Evolutionary conservation across 1,140 invertebrate species (phyloP).

Genomic region (Drosophila gunungcola): DNA sequence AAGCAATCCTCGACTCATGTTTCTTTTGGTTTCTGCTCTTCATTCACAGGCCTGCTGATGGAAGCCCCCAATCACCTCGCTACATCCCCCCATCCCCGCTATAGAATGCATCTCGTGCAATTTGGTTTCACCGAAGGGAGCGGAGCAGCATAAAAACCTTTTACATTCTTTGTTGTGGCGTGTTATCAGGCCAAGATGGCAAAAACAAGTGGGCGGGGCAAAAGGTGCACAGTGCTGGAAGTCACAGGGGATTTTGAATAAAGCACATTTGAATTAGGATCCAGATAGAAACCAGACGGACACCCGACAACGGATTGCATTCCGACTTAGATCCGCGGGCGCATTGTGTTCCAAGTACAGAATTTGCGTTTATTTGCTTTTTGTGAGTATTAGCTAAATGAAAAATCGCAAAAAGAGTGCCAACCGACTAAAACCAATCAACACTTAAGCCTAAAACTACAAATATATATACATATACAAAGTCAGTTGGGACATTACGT

Average conservation of each 20-base stretch:
- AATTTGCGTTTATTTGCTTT: slow-evolving; percentile 32
- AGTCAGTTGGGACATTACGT: slow-evolving; percentile 4
- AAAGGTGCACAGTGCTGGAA: slow-evolving; percentile 14
- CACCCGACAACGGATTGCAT: slow-evolving; percentile 57
- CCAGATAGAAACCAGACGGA: slow-evolving; percentile 14
- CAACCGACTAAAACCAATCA: slow-evolving; percentile 25
- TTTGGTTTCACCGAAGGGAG: slow-evolving; percentile 33
- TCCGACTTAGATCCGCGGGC: slow-evolving; percentile 12
- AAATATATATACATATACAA: slow-evolving; percentile 3
- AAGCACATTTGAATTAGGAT: slow-evolving; percentile 19
- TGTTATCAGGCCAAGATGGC: slow-evolving; percentile 51
- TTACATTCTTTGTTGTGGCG: slow-evolving; percentile 64
- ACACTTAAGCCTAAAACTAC: slow-evolving; percentile 8
- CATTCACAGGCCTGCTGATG: slow-evolving; percentile 73
- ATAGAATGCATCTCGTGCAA: slow-evolving; percentile 69
- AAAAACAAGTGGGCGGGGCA: slow-evolving; percentile 6
- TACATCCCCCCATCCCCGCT: slow-evolving; percentile 17
- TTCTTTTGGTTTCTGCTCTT: slow-evolving; percentile 30
- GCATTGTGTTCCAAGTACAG: slow-evolving; percentile 7
- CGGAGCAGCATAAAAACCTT: slow-evolving; percentile 32
- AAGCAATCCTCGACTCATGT: slow-evolving; percentile 29
- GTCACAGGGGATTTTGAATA: not conserved
- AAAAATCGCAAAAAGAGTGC: slow-evolving; percentile 72
- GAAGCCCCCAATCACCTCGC: slow-evolving; percentile 33
- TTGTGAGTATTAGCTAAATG: slow-evolving; percentile 78